Conservation (phyloP, 2,113 vertebrate species). For the Rattus rattus region DNA sequence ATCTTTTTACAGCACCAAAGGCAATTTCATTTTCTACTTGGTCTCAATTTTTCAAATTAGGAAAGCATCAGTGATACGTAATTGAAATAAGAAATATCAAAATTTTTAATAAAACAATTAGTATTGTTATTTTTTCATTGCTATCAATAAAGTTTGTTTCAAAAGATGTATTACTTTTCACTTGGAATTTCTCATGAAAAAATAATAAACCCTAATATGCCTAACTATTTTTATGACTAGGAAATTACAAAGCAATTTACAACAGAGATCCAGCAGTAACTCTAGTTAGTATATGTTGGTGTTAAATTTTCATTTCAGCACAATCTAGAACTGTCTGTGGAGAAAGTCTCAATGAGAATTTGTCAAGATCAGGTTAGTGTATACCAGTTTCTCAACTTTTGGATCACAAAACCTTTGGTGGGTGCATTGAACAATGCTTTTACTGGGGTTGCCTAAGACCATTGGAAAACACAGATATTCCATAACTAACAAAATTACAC, state of each 20-base stretch:
- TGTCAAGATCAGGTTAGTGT: not conserved
- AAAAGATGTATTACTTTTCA: not conserved
- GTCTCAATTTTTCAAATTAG: not conserved
- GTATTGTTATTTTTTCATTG: not conserved
- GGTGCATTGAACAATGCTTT: not conserved
- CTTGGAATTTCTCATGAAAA: not conserved
- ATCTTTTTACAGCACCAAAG: not conserved
- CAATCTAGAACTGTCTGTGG: not conserved
- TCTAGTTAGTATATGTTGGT: not conserved
- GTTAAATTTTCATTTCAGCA: not conserved
- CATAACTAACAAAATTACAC: not conserved
- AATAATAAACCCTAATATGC: not conserved
- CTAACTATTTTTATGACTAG: not conserved
- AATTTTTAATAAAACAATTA: not conserved
- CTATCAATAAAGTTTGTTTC: constrained; percentile 17
- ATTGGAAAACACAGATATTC: not conserved
- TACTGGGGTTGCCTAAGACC: not conserved
- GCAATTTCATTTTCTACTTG: not conserved
- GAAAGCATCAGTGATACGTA: not conserved
- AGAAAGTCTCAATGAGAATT: not conserved
- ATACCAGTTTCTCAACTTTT: not conserved
- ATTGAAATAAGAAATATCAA: constrained; percentile 19
- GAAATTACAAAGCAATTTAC: constrained; percentile 16
- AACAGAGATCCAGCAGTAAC: not conserved
- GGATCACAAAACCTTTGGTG: not conserved